Evolutionary conservation across 2,113 vertebrate species (phyloP).

Genomic region (Syngnathoides biaculeatus): DNA sequence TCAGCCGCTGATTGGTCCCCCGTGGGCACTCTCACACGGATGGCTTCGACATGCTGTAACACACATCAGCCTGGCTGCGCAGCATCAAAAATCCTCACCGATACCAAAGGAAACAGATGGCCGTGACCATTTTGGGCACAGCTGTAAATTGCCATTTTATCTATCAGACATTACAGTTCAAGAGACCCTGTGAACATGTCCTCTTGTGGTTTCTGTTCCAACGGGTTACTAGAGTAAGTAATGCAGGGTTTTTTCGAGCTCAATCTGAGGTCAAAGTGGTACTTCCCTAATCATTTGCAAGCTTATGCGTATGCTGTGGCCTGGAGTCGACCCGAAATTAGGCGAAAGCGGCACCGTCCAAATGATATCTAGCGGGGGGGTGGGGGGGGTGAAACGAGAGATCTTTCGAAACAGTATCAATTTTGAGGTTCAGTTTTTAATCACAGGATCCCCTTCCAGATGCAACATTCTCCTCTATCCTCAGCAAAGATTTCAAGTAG

Average conservation of each 20-base stretch:
- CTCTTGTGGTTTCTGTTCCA: too few relatives aligned
- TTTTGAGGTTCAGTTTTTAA: too few relatives aligned
- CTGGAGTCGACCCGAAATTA: background rate
- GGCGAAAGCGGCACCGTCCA: background rate
- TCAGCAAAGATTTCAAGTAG: background rate
- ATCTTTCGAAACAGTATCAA: background rate
- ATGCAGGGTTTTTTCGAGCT: too few relatives aligned
- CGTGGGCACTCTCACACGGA: conserved; percentile 44
- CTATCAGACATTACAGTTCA: background rate
- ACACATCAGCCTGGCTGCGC: background rate
- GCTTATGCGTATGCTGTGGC: too few relatives aligned
- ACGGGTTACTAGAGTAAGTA: too few relatives aligned
- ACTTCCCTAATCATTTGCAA: too few relatives aligned
- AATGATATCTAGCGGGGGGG: too few relatives aligned
- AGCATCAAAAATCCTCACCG: background rate
- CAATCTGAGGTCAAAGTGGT: too few relatives aligned
- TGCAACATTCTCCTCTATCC: background rate
- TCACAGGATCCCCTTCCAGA: too few relatives aligned
- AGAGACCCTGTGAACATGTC: conserved; percentile 10
- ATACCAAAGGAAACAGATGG: background rate
- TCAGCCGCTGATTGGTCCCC: conserved; percentile 54
- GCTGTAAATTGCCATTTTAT: conserved; percentile 1
- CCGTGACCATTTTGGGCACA: background rate
- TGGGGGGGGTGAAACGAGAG: too few relatives aligned
- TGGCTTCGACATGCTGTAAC: conserved; percentile 27